These are phyloP conservation scores for Drosophila pseudotakahashii DNA, from an alignment of 2,888 invertebrate genomes.

Conservation along the genomic window DNA sequence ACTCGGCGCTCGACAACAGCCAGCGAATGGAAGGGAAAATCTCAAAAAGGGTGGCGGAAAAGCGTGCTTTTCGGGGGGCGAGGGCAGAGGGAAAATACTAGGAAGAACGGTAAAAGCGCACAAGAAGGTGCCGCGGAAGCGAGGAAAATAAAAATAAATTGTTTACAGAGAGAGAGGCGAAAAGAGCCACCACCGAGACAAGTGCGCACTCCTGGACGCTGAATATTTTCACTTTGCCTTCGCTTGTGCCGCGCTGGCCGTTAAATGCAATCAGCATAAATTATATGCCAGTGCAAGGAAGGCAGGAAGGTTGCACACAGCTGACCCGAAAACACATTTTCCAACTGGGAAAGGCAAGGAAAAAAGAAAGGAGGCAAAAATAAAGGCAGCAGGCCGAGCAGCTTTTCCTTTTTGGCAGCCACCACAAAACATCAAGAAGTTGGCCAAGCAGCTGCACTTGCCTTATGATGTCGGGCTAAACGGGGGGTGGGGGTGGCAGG, in stretches of 20 bases:
- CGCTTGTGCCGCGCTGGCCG: slow-evolving; percentile 21
- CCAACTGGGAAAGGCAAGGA: slow-evolving; percentile 41
- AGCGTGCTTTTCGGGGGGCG: not conserved
- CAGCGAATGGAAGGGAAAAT: slow-evolving; percentile 33
- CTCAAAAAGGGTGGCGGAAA: slow-evolving; percentile 15
- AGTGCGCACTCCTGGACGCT: slow-evolving; percentile 64
- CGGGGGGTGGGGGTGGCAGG: not conserved
- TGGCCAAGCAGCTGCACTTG: slow-evolving; percentile 48
- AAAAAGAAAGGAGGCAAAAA: not conserved
- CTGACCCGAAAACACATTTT: slow-evolving; percentile 83
- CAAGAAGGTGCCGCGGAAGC: slow-evolving; percentile 48
- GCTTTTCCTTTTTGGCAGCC: slow-evolving; percentile 58
- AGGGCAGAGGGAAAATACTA: too few species aligned
- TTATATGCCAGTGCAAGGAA: slow-evolving; percentile 62
- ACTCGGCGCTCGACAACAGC: slow-evolving; percentile 57
- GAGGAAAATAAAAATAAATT: slow-evolving; percentile 74
- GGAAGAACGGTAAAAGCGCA: slow-evolving; percentile 11
- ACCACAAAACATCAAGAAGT: slow-evolving; percentile 70
- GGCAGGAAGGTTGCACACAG: slow-evolving; percentile 57
- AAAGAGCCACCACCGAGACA: slow-evolving; percentile 58
- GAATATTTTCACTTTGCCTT: slow-evolving; percentile 54
- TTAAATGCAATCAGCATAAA: slow-evolving; percentile 81
- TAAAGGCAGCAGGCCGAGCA: slow-evolving; percentile 11
- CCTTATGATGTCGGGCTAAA: slow-evolving; percentile 7
- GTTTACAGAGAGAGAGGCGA: slow-evolving; percentile 36